Base-by-base conservation (phyloP, 1,140 invertebrate genomes). In the Helicoverpa zea region DNA sequence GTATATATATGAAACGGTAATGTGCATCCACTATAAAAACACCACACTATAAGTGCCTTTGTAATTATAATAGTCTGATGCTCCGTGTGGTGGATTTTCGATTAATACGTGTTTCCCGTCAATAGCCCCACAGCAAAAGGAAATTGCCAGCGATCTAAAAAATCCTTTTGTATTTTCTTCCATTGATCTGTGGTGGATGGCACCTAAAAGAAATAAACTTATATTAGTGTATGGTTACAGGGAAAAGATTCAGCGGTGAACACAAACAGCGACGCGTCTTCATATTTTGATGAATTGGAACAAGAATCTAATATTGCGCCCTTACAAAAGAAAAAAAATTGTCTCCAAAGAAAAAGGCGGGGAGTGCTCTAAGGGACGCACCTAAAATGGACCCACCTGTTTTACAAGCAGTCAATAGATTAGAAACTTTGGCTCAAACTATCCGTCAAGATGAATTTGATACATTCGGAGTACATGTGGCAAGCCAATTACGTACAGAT, bases 371-470 rank as follows among this genome's bases (percentile, higher is more conserved):
- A 30, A 30, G 2, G 30, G 30, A 52, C 10, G 51, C 51, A 52
- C 51, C 51, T 52, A 52, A 52, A 52, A 52, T 52, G 51, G 51
- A 52, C 51, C 51, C 51, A 52, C 12, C 51, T 52, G 51, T 52
- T 52, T 52, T 52, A 52, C 51, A 52, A 52, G 51, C 51, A 52
- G 51, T 52, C 51, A 52, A 52, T 52, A 52, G 51, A 52, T 52
- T 52, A 52, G 51, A 52, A 52, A 52, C 51, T 13, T 52, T 52
- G 51, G 13, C 51, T 52, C 51, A 52, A 52, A 52, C 51, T 52
- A 52, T 52, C 30, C 30, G 30, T 30, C 30, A 30, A 30, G 30
- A 30, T 30, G 30, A 30, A 30, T 30, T 30, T 30, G 30, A 30
- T 30, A 30, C 30, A 30, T 30, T 30, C 30, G 30, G 30, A 30